Base-by-base conservation (phyloP, 1,140 invertebrate species). In the Drosophila lacertosa region DNA sequence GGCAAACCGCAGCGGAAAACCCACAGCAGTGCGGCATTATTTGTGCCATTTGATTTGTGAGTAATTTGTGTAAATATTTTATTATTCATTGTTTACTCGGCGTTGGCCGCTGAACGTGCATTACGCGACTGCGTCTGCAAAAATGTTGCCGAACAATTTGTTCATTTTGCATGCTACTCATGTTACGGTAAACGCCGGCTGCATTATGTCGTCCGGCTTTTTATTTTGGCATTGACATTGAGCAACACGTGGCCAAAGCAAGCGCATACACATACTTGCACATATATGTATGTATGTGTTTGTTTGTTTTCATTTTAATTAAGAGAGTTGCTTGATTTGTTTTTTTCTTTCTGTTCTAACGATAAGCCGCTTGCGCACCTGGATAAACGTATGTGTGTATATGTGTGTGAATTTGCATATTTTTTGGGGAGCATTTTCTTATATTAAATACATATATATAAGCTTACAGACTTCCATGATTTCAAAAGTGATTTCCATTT, bases 281-380 rank as follows among this genome's bases (percentile, higher is more conserved):
- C 9, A 29, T 15, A 26, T 16, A 9, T 29, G 13, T 18, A 10
- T 50, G 26, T n/a, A 16, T 26, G 3, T 6, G 22, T 11, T 10
- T 32, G 32, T 15, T 48, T 50, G 44, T 45, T 33, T 53, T 33
- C 24, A 11, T 44, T 44, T 53, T 15, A 0, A 20, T 5, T 16
- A n/a, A 11, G 1, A 22, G 11, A 42, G 20, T 42, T 63, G 7
- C 15, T 0, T 22, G 13, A 40, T 33, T 32, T 39, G 35, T 11
- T 11, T 9, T 44, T 5, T 18, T n/a, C n/a, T 50, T 29, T 18
- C 2, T 42, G 16, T 10, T 45, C 2, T 45, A 13, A 33, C 11
- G 29, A 44, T 44, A 44, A 63, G 60, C 18, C n/a, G 53, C 22
- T 63, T 44, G 48, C 26, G 13, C 60, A 63, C 37, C 59, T 62